These are phyloP conservation scores for Nycteola revayana DNA, from an alignment of 2,888 invertebrate genomes.

Conservation along the genomic window DNA sequence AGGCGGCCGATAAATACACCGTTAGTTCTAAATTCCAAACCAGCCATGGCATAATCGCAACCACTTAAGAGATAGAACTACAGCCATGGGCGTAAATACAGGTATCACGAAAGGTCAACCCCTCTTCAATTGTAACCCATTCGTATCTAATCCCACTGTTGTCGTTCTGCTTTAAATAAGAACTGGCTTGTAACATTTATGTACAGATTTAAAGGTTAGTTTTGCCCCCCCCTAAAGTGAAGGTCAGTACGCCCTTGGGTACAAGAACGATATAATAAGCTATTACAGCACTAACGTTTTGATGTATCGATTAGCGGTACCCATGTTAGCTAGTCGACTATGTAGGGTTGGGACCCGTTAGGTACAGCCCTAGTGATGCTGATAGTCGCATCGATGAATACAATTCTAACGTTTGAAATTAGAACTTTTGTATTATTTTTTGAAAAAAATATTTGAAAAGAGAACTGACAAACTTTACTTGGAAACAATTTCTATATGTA, in stretches of 20 bases:
- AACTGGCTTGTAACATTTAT: no score
- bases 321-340: conserved; percentile 63
- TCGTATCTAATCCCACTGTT: no score
- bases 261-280: conserved; percentile 43
- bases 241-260: no score
- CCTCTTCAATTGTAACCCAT: no score
- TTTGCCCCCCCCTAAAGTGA: no score
- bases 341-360: conserved; percentile 72
- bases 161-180: no score
- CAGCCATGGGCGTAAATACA: conserved; percentile 30
- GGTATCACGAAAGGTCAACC: no score
- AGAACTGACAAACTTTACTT: no score
- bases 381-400: conserved; percentile 3
- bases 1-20: conserved; percentile 44
- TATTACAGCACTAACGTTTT: conserved; percentile 66
- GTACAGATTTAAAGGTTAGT: no score
- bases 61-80: conserved; percentile 41
- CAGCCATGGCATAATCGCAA: conserved; percentile 51
- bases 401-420: not conserved
- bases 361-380: conserved; percentile 50
- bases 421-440: not conserved
- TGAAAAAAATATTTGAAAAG: no score
- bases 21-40: conserved; percentile 61
- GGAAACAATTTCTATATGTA: no score
- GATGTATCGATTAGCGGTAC: conserved; percentile 78